Conservation (phyloP, 2,113 vertebrate species). For the Naja naja region DNA sequence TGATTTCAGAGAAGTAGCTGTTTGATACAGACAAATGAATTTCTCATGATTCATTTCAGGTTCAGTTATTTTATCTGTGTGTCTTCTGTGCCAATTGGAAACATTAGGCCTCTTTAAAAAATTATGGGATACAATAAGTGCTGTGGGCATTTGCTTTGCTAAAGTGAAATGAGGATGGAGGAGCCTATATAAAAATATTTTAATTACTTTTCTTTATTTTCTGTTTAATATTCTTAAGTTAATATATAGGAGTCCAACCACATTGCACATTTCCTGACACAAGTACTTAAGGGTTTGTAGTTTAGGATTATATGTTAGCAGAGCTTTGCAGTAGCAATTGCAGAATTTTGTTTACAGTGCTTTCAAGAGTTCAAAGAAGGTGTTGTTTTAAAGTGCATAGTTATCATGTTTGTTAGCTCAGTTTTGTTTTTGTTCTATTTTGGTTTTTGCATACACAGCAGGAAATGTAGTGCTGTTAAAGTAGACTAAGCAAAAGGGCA, state of each 20-base stretch:
- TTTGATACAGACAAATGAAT: slow-evolving; percentile 60
- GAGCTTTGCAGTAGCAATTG: slow-evolving; percentile 37
- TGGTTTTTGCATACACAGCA: slow-evolving; percentile 44
- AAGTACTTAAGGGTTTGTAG: slow-evolving; percentile 36
- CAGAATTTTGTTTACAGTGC: slow-evolving; percentile 59
- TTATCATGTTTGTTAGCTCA: slow-evolving; percentile 7
- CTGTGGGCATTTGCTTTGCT: slow-evolving; percentile 72
- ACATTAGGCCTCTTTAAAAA: slow-evolving; percentile 73
- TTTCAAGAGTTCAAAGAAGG: slow-evolving; percentile 47
- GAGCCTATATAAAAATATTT: slow-evolving; percentile 78
- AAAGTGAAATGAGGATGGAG: slow-evolving; percentile 62
- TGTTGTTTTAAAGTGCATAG: slow-evolving; percentile 27
- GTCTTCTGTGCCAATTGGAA: slow-evolving; percentile 62
- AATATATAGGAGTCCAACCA: slow-evolving; percentile 55
- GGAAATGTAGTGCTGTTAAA: slow-evolving; percentile 48
- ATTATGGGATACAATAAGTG: slow-evolving; percentile 71
- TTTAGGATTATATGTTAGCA: slow-evolving; percentile 62
- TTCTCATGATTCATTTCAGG: slow-evolving; percentile 62
- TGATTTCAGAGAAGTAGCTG: slow-evolving; percentile 54
- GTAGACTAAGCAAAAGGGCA: slow-evolving; percentile 53
- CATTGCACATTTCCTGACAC: slow-evolving; percentile 67
- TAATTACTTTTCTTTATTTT: slow-evolving; percentile 79
- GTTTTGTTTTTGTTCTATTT: slow-evolving; percentile 31
- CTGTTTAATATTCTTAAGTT: slow-evolving; percentile 73
- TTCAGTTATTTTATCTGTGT: slow-evolving; percentile 66